Percentiles rank a stretch among this genome's conserved stretches.
Conservation (phyloP, 2,888 invertebrate species). For the Phasia obesa region DNA sequence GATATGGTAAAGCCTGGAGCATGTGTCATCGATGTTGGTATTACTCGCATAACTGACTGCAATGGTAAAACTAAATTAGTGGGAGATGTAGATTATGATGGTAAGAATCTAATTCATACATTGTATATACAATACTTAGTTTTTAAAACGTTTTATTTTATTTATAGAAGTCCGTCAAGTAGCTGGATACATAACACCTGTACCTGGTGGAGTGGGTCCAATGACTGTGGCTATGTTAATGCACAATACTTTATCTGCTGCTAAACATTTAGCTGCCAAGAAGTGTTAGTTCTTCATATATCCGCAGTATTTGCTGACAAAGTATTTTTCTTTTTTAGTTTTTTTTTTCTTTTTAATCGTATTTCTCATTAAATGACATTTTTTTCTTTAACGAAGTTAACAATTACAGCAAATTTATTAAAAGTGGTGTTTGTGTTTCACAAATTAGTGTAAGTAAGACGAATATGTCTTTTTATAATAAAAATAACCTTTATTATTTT, state of each 20-base stretch:
- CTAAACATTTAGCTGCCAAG: constrained; percentile 82
- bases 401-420: neutral
- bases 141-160: constrained; percentile 82
- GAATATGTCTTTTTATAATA: too few species aligned
- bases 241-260: constrained; percentile 92
- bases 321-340: constrained; percentile 59
- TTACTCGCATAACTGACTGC: constrained; percentile 87
- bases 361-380: neutral
- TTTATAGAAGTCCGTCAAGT: constrained; percentile 88
- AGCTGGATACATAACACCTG: constrained; percentile 93
- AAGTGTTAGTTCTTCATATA: constrained; percentile 26
- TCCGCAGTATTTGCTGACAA: constrained; percentile 16
- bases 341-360: constrained; percentile 32
- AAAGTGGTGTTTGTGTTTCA: too few species aligned
- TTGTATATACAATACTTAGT: neutral
- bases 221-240: constrained; percentile 97
- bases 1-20: constrained; percentile 95
- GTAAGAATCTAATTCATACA: constrained; percentile 80
- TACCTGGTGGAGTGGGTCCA: constrained; percentile 96
- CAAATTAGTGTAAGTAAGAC: too few species aligned
- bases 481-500: too few species aligned
- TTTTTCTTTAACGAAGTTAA: neutral
- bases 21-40: constrained; percentile 94
- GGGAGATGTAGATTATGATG: constrained; percentile 95
- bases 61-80: constrained; percentile 89